Percentiles rank a stretch among this genome's conserved stretches.
Conservation (phyloP, 2,113 vertebrate species). For the Rhabdomys dilectus region DNA sequence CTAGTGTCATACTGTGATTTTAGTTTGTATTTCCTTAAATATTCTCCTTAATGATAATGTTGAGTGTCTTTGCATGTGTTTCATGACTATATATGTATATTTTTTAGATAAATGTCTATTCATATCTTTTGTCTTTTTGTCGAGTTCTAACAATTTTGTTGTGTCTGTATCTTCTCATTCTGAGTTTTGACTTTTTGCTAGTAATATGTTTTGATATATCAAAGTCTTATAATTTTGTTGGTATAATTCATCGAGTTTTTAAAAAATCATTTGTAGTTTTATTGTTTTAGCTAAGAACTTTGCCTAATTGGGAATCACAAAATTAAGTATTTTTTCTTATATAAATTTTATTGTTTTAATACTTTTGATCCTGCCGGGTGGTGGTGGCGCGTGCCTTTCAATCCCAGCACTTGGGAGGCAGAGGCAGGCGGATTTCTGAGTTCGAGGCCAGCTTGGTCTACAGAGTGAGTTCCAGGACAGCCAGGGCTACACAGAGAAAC, state of each 20-base stretch:
- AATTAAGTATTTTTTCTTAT: not conserved
- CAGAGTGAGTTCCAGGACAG: no score
- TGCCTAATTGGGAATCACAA: not conserved
- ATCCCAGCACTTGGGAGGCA: no score
- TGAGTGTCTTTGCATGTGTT: not conserved
- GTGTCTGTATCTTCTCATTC: not conserved
- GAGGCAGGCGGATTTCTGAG: no score
- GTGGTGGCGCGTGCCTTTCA: no score
- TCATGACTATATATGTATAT: not conserved
- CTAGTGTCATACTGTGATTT: not conserved
- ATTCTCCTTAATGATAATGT: not conserved
- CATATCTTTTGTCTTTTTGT: not conserved
- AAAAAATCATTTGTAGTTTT: not conserved
- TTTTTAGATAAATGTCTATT: not conserved
- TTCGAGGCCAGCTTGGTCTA: no score
- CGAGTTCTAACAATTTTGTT: constrained; percentile 5
- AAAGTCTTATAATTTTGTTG: constrained; percentile 1
- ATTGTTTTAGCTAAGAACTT: not conserved
- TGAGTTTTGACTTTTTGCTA: not conserved
- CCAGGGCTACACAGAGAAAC: no score
- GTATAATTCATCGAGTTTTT: not conserved
- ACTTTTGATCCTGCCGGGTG: not conserved
- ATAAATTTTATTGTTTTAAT: not conserved
- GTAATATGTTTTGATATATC: not conserved
- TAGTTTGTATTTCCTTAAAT: constrained; percentile 30